Percentiles rank a stretch among this genome's conserved stretches.
These are phyloP conservation scores for Crenichthys baileyi DNA, from an alignment of 2,797 vertebrate species.

Conservation along the genomic window DNA sequence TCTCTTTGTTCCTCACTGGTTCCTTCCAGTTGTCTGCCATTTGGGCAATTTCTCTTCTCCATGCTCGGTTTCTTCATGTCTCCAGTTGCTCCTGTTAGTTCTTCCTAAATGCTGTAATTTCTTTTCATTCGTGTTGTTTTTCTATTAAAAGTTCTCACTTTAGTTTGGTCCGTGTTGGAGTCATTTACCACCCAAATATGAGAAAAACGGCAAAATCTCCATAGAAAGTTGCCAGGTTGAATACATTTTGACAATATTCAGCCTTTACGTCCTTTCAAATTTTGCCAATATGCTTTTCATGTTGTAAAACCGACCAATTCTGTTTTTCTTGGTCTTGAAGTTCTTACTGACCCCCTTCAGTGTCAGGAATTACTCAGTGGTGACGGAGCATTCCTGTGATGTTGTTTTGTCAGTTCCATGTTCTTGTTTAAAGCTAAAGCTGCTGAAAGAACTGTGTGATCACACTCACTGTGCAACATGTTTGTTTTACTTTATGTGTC, in stretches of 20 bases:
- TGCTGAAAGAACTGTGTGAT: slow-evolving; percentile 23
- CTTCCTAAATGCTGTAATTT: too few relatives aligned
- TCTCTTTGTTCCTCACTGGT: too few relatives aligned
- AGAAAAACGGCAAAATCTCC: neutral
- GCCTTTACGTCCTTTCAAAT: neutral
- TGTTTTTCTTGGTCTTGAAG: neutral
- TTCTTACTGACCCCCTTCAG: neutral
- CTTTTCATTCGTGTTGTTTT: too few relatives aligned
- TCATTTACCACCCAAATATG: too few relatives aligned
- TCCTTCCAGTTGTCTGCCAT: too few relatives aligned
- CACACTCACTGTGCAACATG: slow-evolving; percentile 26
- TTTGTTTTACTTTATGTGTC: slow-evolving; percentile 23
- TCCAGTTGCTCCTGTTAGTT: too few relatives aligned
- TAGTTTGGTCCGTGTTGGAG: too few relatives aligned
- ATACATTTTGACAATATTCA: slow-evolving; percentile 15
- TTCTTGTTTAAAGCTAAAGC: slow-evolving; percentile 18
- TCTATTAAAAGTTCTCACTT: too few relatives aligned
- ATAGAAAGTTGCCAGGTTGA: slow-evolving; percentile 8
- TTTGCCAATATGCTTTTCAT: neutral
- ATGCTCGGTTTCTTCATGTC: too few relatives aligned
- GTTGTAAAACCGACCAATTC: neutral
- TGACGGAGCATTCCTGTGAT: slow-evolving; percentile 9
- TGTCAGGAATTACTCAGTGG: neutral
- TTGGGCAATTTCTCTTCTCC: too few relatives aligned
- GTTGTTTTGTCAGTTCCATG: slow-evolving; percentile 18